Evolutionary conservation across 2,888 invertebrate species (phyloP).

Genomic region (Xylota segnis): DNA sequence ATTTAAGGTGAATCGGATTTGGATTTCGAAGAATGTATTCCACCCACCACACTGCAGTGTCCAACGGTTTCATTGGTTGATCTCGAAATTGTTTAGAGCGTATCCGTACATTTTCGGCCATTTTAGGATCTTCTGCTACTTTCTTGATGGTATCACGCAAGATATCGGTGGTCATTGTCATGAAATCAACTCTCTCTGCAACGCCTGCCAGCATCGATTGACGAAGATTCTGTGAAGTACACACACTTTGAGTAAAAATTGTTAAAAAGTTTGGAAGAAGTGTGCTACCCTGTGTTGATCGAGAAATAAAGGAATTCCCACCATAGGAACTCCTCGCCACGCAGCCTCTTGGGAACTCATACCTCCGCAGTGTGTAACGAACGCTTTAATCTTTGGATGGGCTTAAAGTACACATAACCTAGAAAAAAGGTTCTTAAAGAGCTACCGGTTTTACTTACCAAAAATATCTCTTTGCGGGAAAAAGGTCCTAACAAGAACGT

Average conservation of each 20-base stretch:
- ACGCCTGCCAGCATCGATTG: constrained; percentile 75
- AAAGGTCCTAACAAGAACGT: constrained; percentile 74
- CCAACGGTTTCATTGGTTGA: constrained; percentile 85
- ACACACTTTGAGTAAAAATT: background rate
- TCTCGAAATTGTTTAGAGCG: constrained; percentile 85
- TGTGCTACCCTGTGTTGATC: constrained; percentile 79
- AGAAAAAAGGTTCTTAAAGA: no score
- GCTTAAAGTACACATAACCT: constrained; percentile 76
- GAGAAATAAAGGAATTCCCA: constrained; percentile 80
- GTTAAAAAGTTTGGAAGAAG: background rate
- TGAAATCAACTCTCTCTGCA: constrained; percentile 75
- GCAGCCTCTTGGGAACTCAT: constrained; percentile 81
- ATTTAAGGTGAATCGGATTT: constrained; percentile 85
- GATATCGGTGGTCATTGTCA: constrained; percentile 65
- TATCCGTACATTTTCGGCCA: constrained; percentile 80
- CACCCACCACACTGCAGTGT: constrained; percentile 87
- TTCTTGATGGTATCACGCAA: constrained; percentile 70
- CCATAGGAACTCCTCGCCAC: constrained; percentile 81
- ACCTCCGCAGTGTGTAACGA: constrained; percentile 81
- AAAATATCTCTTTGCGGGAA: constrained; percentile 79
- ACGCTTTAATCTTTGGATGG: constrained; percentile 79
- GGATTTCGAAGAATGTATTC: constrained; percentile 86
- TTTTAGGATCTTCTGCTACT: constrained; percentile 74
- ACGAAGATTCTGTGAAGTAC: constrained; percentile 55
- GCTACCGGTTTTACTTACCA: constrained; percentile 72